Base-by-base conservation (phyloP, 2,888 invertebrate species). In the Rambutsinella grinnellia region DNA sequence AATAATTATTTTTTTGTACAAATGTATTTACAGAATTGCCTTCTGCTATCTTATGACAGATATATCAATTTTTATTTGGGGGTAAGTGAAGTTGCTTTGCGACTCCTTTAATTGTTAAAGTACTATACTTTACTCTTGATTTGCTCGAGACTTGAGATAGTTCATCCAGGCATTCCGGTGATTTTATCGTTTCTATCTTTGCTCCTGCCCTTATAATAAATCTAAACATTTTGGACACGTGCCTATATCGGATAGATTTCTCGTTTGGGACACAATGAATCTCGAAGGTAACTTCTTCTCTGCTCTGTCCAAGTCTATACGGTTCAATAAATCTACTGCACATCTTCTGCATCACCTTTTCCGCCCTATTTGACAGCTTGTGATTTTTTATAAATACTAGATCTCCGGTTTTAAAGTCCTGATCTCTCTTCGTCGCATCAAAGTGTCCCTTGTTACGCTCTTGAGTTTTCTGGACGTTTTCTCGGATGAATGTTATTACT, bases 151-250 rank as follows among this genome's bases (percentile, higher is more conserved):
- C n/a, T n/a, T n/a, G n/a, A n/a, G n/a, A n/a, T n/a, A n/a, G n/a
- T n/a, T n/a, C n/a, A n/a, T n/a, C n/a, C n/a, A n/a, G n/a, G n/a
- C n/a, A n/a, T n/a, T n/a, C n/a, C n/a, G n/a, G n/a, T n/a, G n/a
- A n/a, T n/a, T n/a, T n/a, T n/a, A n/a, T n/a, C n/a, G n/a, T n/a
- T n/a, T n/a, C n/a, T n/a, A n/a, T n/a, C n/a, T n/a, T n/a, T n/a
- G n/a, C n/a, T n/a, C n/a, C n/a, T n/a, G n/a, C n/a, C n/a, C n/a
- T n/a, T n/a, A n/a, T n/a, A n/a, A n/a, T n/a, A n/a, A n/a, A n/a
- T n/a, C n/a, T n/a, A n/a, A n/a, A n/a, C 2, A 56, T 56, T 6
- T 56, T 27, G 26, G 26, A 26, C 19, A 58, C 58, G 27, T 58
- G 58, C 15, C 58, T 21, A 2, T 13, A 10, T 1, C 58, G 36